phyloP scores from a whole-genome alignment of 2,797 vertebrate species.

The Phoebastria nigripes region DNA sequence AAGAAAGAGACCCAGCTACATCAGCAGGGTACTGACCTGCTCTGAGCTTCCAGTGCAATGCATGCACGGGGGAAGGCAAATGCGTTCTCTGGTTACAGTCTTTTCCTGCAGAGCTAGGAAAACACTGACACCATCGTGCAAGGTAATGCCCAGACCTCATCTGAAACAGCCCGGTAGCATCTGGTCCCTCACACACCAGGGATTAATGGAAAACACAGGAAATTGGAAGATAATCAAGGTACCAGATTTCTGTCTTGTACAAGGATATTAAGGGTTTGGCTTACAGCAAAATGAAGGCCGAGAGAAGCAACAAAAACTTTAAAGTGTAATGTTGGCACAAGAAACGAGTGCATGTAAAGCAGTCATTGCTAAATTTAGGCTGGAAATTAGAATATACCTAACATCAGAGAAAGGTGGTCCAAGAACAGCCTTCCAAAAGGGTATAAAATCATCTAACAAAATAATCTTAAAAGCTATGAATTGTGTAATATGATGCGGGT shows the following conservation, averaged over 20 bases:
- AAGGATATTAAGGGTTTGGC: background rate
- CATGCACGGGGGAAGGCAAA: background rate
- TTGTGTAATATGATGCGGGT: background rate
- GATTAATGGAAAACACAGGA: background rate
- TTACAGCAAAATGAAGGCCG: background rate
- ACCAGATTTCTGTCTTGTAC: background rate
- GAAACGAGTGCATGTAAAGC: background rate
- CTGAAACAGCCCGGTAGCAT: background rate
- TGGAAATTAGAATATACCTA: background rate
- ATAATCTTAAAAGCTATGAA: background rate
- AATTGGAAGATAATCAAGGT: background rate
- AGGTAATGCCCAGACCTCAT: background rate
- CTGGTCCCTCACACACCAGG: background rate
- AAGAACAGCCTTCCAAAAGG: background rate
- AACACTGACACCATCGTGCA: fast-evolving
- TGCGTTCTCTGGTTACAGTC: background rate
- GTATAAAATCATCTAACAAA: background rate
- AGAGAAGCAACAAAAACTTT: background rate
- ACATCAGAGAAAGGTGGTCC: background rate
- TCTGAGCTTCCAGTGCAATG: background rate
- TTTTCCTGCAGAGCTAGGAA: background rate
- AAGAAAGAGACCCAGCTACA: background rate
- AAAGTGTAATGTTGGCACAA: background rate
- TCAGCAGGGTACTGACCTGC: background rate
- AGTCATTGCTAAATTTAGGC: background rate